Base-by-base conservation (phyloP, 2,797 vertebrate species). In the Picus viridis region DNA sequence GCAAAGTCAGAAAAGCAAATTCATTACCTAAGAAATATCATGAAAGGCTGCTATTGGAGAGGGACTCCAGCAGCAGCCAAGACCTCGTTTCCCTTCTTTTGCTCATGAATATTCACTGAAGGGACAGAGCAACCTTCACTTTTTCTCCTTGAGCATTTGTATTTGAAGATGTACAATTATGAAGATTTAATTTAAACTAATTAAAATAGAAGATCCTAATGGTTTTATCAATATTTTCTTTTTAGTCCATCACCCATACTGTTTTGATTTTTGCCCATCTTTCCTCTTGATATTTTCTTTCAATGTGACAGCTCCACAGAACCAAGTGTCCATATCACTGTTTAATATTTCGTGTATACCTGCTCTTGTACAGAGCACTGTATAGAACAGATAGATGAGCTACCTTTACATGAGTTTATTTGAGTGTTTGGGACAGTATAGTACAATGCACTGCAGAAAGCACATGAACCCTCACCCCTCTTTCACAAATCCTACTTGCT, bases 141-240 rank as follows among this genome's bases (percentile, higher is more conserved):
- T 64, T 53, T 67, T 69, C 34, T 68, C 78, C 61, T 78, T 63
- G 74, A 80, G 54, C 8, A 58, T 89, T 93, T 53, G n/a, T 85
- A 30, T 67, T 86, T 68, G 76, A 59, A 85, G 57, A 67, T n/a
- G 17, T 69, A 6, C 58, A 77, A 85, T 90, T 92, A 83, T 75
- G 62, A 16, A 45, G 26, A 80, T 92, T 90, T 90, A 23, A 71
- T 77, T 85, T 26, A 43, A 64, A 11, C 36, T 80, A 84, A 89
- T 83, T 88, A 34, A 85, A 89, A 90, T 6, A 69, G 13, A 76
- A 62, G 27, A 45, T 64, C 18, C 32, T 76, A 71, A 80, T 56
- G 16, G 74, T 47, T 91, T 77, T 76, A 63, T 65, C 36, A 70
- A 61, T 9, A 32, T 65, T 92, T 90, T 86, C 27, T 68, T 80